phyloP scores from a whole-genome alignment of 1,140 invertebrate species.

The Drosophila tsacasi region DNA sequence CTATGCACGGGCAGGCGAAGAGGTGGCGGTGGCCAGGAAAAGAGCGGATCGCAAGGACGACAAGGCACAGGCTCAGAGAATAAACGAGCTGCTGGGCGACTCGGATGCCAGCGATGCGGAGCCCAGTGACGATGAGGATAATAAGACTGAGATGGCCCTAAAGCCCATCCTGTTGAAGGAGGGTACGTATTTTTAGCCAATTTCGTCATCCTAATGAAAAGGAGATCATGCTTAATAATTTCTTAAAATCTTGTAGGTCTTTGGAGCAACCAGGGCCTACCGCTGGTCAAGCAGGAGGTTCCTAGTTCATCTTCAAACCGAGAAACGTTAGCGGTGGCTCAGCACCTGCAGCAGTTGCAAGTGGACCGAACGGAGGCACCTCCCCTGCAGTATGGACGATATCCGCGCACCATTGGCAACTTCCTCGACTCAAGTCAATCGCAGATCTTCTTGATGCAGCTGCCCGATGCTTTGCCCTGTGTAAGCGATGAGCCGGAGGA shows the following conservation, averaged over 20 bases:
- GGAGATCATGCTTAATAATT: not conserved
- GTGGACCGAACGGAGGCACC: slow-evolving; percentile 53
- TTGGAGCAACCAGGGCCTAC: slow-evolving; percentile 60
- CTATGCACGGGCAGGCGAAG: slow-evolving; percentile 55
- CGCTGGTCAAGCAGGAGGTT: slow-evolving; percentile 48
- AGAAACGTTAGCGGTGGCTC: slow-evolving; percentile 58
- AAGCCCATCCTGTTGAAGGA: slow-evolving; percentile 71
- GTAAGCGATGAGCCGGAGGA: slow-evolving; percentile 66
- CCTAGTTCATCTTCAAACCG: not conserved
- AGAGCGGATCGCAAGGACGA: slow-evolving; percentile 65
- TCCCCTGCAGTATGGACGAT: slow-evolving; percentile 66
- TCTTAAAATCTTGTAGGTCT: slow-evolving; percentile 44
- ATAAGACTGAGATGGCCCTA: slow-evolving; percentile 78
- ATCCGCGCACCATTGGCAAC: slow-evolving; percentile 64
- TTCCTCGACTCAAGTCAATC: slow-evolving; percentile 59
- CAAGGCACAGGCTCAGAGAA: slow-evolving; percentile 44
- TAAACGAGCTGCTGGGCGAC: slow-evolving; percentile 57
- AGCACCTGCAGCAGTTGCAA: slow-evolving; percentile 57
- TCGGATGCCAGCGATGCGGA: slow-evolving; percentile 59
- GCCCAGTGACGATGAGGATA: slow-evolving; percentile 58
- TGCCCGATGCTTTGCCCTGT: slow-evolving; percentile 86
- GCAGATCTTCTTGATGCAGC: slow-evolving; percentile 78
- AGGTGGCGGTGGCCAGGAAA: slow-evolving; percentile 61
- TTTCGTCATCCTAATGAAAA: not conserved
- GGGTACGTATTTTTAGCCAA: slow-evolving; percentile 33